phyloP scores from a whole-genome alignment of 2,888 invertebrate species.

The Uloborus plumipes region DNA sequence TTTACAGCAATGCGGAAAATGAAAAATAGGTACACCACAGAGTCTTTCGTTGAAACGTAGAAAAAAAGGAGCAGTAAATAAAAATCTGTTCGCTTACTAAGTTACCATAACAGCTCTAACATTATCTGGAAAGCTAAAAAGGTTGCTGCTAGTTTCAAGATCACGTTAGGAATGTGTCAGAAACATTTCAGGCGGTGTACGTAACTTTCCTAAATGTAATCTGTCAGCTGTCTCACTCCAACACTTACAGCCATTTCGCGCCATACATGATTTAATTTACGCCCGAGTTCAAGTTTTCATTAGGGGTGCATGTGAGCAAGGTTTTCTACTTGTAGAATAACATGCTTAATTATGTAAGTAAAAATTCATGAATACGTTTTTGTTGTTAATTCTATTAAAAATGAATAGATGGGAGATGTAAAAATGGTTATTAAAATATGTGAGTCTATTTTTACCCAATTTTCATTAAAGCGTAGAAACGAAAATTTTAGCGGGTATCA shows the following conservation, averaged over 20 bases:
- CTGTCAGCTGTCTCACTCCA: slow-evolving; percentile 51
- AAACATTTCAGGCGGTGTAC: slow-evolving; percentile 38
- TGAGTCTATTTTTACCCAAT: too few relatives aligned
- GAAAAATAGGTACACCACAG: too few relatives aligned
- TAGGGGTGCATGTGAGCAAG: slow-evolving; percentile 23
- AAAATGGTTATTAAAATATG: too few relatives aligned
- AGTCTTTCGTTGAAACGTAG: too few relatives aligned
- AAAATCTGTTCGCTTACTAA: not conserved
- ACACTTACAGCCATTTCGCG: slow-evolving; percentile 30
- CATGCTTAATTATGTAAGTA: too few relatives aligned
- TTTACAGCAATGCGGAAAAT: too few relatives aligned
- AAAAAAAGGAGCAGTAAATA: too few relatives aligned
- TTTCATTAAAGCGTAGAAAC: too few relatives aligned
- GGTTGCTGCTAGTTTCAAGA: slow-evolving; percentile 17
- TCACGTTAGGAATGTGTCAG: slow-evolving; percentile 56
- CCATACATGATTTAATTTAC: slow-evolving; percentile 59
- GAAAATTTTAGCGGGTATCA: too few relatives aligned
- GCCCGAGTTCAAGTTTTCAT: slow-evolving; percentile 50
- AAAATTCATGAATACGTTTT: too few relatives aligned
- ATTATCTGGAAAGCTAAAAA: slow-evolving; percentile 17
- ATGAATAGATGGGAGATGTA: too few relatives aligned
- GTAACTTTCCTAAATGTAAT: slow-evolving; percentile 56
- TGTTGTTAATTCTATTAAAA: too few relatives aligned
- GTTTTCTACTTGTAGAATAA: not conserved
- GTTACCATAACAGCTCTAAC: not conserved